Evolutionary conservation across 1,140 invertebrate genomes (phyloP).

Genomic region (Diabrotica undecimpunctata): DNA sequence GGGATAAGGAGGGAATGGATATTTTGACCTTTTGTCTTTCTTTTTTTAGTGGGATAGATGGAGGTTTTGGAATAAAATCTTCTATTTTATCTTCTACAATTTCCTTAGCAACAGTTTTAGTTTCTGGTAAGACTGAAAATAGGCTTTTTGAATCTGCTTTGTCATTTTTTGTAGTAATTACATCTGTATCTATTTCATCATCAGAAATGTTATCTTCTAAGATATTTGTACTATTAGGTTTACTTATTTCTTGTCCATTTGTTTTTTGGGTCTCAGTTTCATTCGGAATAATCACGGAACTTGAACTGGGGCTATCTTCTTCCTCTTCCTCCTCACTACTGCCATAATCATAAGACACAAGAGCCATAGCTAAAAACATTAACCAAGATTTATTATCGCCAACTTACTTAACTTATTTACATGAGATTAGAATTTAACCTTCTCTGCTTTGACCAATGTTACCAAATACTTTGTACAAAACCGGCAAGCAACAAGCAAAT

Average conservation of each 20-base stretch:
- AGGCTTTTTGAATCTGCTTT: slow-evolving; percentile 7
- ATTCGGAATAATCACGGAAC: background rate
- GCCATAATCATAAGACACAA: slow-evolving; percentile 38
- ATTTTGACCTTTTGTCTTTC: slow-evolving; percentile 38
- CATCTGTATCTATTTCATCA: background rate
- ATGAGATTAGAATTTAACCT: too few species aligned
- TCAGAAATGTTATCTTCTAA: background rate
- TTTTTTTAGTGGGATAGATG: slow-evolving; percentile 32
- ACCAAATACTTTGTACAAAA: too few species aligned
- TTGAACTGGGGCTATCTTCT: slow-evolving; percentile 2
- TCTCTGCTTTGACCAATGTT: too few species aligned
- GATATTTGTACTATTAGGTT: background rate
- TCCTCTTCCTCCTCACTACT: slow-evolving; percentile 37
- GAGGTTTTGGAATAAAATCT: slow-evolving; percentile 38
- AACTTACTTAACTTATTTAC: too few species aligned
- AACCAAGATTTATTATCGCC: background rate
- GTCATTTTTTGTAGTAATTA: background rate
- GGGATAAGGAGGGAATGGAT: slow-evolving; percentile 37
- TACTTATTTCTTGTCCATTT: background rate
- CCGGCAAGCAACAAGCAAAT: too few species aligned
- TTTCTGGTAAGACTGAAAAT: slow-evolving; percentile 24
- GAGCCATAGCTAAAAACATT: slow-evolving; percentile 28
- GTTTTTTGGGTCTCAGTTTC: background rate
- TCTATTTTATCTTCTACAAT: slow-evolving; percentile 36
- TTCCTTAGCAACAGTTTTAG: slow-evolving; percentile 12